Percentiles rank a stretch among this genome's conserved stretches.
These are phyloP conservation scores for Atherinosoma microstoma DNA, from an alignment of 2,797 vertebrate species.

Conservation along the genomic window DNA sequence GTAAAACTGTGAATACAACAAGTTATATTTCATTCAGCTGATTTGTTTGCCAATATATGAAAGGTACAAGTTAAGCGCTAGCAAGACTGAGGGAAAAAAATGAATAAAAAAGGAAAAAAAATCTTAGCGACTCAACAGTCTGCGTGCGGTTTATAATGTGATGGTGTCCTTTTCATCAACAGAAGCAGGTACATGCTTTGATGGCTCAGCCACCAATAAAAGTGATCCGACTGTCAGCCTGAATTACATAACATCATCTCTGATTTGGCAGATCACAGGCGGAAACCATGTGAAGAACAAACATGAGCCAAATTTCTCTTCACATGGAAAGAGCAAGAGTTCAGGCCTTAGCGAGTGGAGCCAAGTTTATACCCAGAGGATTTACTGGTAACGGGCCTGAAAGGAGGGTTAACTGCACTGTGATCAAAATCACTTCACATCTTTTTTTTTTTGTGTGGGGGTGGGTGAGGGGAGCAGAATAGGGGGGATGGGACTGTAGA, in stretches of 20 bases:
- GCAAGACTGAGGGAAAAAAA: not conserved
- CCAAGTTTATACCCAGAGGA: constrained; percentile 71
- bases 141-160: constrained; percentile 11
- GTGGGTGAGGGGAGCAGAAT: constrained; percentile 5
- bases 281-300: constrained; percentile 61
- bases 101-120: not conserved
- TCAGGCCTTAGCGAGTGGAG: constrained; percentile 51
- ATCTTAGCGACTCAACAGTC: not conserved
- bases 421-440: constrained; percentile 70
- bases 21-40: not conserved
- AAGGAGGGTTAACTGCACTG: constrained; percentile 63
- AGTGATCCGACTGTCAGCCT: constrained; percentile 49
- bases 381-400: constrained; percentile 57
- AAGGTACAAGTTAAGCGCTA: not conserved
- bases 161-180: constrained; percentile 59
- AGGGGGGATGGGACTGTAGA: constrained; percentile 29
- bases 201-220: constrained; percentile 50
- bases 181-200: constrained; percentile 40
- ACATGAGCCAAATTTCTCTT: constrained; percentile 61
- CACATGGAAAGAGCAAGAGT: constrained; percentile 64
- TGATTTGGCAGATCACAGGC: constrained; percentile 68
- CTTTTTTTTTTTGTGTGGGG: constrained; percentile 40
- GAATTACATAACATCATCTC: constrained; percentile 63
- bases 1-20: not conserved
- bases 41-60: not conserved